These are phyloP conservation scores for Drosophila insularis DNA, from an alignment of 1,140 invertebrate species.

Conservation along the genomic window DNA sequence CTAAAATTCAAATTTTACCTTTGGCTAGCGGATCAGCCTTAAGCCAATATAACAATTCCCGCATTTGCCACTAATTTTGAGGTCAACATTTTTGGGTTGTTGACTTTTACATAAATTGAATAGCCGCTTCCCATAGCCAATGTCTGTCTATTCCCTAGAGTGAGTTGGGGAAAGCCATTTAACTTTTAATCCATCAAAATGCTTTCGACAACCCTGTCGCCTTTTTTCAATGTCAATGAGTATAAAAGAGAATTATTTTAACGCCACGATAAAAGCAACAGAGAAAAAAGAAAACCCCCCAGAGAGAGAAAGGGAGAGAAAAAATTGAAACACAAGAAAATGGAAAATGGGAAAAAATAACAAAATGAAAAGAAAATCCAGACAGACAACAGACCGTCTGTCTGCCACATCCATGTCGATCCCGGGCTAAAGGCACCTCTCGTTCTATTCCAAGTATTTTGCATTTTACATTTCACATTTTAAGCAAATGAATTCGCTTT, in stretches of 20 bases:
- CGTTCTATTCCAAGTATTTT: slow-evolving; percentile 41
- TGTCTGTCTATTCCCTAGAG: slow-evolving; percentile 31
- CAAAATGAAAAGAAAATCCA: slow-evolving; percentile 22
- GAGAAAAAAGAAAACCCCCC: background rate
- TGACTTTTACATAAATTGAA: slow-evolving; percentile 31
- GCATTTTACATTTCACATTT: slow-evolving; percentile 50
- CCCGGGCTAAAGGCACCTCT: slow-evolving; percentile 48
- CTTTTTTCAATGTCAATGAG: slow-evolving; percentile 39
- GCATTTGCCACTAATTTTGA: slow-evolving; percentile 30
- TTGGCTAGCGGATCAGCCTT: background rate
- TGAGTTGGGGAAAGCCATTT: slow-evolving; percentile 41
- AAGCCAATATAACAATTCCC: background rate
- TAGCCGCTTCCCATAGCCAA: background rate
- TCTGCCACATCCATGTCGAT: slow-evolving; percentile 45
- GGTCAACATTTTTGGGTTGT: slow-evolving; percentile 16
- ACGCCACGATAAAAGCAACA: slow-evolving; percentile 25
- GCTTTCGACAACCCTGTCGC: slow-evolving; percentile 35
- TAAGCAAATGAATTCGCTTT: slow-evolving; percentile 47
- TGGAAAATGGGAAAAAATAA: slow-evolving; percentile 28
- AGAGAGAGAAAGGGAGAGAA: background rate
- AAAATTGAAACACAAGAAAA: slow-evolving; percentile 19
- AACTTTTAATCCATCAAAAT: slow-evolving; percentile 76
- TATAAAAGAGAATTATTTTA: slow-evolving; percentile 62
- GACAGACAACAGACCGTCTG: slow-evolving; percentile 33
- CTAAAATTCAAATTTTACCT: background rate